phyloP scores from a whole-genome alignment of 2,113 vertebrate genomes.

The Sakesphorus luctuosus region DNA sequence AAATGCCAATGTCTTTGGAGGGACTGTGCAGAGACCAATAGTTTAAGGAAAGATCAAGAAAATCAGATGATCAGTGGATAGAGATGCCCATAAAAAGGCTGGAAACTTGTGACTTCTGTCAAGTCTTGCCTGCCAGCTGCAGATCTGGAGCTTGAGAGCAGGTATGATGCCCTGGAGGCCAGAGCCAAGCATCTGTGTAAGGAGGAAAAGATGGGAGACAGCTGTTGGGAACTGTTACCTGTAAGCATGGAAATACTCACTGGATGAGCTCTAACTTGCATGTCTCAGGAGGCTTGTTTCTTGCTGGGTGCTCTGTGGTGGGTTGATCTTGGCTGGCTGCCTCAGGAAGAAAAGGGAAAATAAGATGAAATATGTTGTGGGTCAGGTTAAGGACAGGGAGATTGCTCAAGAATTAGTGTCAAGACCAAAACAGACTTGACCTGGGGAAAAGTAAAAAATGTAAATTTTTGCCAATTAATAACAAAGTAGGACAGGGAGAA shows the following conservation, averaged over 20 bases:
- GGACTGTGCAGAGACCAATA: fast-evolving
- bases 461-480: neutral
- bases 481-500: neutral
- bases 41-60: neutral
- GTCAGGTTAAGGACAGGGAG: neutral
- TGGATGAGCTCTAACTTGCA: neutral
- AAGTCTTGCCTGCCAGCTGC: neutral
- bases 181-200: neutral
- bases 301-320: neutral
- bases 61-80: neutral
- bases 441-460: too few relatives aligned
- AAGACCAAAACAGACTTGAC: neutral
- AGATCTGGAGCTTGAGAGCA: neutral
- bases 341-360: neutral
- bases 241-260: neutral
- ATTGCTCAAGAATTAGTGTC: neutral
- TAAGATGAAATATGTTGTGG: neutral
- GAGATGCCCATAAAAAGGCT: neutral
- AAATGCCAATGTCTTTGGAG: neutral
- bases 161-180: neutral
- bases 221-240: neutral
- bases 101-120: neutral
- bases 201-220: neutral
- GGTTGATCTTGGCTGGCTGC: neutral
- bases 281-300: neutral